phyloP scores from a whole-genome alignment of 2,113 vertebrate species.

The Ailuropoda melanoleuca region DNA sequence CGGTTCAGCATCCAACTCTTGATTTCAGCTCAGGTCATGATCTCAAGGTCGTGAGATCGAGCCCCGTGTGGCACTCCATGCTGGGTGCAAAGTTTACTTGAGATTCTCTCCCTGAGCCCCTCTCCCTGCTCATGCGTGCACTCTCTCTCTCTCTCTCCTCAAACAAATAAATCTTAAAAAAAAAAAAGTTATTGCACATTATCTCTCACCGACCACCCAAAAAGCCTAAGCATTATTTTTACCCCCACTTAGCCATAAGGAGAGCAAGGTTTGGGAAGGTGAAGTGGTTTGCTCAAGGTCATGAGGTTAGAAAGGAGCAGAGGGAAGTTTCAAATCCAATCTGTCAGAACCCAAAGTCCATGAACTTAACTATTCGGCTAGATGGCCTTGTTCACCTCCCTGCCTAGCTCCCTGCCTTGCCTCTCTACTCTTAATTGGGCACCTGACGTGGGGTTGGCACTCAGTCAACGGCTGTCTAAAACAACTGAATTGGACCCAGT shows the following conservation, averaged over 20 bases:
- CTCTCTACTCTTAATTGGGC: neutral
- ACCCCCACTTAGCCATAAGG: neutral
- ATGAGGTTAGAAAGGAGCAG: neutral
- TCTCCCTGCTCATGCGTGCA: neutral
- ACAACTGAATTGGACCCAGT: neutral
- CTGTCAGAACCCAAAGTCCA: neutral
- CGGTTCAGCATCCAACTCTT: neutral
- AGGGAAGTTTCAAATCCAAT: neutral
- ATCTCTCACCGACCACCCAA: neutral
- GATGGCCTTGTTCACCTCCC: neutral
- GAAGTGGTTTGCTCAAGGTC: neutral
- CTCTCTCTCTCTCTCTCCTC: neutral
- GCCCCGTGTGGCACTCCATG: neutral
- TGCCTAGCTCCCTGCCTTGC: accelerated
- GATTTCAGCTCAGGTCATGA: neutral
- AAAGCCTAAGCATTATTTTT: neutral
- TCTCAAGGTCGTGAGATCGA: neutral
- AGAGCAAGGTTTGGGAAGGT: neutral
- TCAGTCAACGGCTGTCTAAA: neutral
- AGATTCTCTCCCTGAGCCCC: neutral
- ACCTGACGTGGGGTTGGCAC: accelerated
- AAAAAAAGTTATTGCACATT: neutral
- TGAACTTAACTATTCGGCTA: neutral
- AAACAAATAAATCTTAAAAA: neutral
- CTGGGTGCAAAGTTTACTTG: neutral